Evolutionary conservation across 2,888 invertebrate species (phyloP), one percentile per base, ranked within the genome.

Genomic region (Tetragnatha montana): DNA sequence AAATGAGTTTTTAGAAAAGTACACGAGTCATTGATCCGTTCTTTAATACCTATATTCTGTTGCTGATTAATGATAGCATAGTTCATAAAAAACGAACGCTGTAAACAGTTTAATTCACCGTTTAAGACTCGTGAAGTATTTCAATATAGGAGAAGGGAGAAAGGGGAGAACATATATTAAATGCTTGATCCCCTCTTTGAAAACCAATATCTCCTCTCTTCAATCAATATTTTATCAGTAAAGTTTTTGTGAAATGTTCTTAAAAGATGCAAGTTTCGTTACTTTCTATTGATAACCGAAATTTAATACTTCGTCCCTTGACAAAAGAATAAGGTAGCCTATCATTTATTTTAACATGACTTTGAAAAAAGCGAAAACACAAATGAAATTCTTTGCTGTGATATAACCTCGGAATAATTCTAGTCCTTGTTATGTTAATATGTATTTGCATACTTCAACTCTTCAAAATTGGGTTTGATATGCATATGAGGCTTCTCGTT

Each of bases 141-240:
- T 60, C 60, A 60, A 60, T 60, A 60, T 60, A 60, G 60, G 60
- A 60, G 17, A 60, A 60, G 4, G 60, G 12, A 12, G 10, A 60
- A 60, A 60, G 60, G 35, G 35, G 35, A 60, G 6, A 12, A 17
- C 60, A 60, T 60, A 60, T 60, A 74, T 74, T 74, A 74, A 74
- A 47, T 35, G 74, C 60, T 17, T 60, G 74, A 21, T 35, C n/a
- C 22, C 74, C 74, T 47, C 35, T 74, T 35, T 47, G 35, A 47
- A 74, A 74, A 74, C 49, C 74, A 74, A 74, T 74, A 47, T 35
- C 74, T 47, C 74, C 35, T 74, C 49, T 74, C 35, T 74, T 74
- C 74, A 74, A 74, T 47, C 74, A 74, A 35, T 74, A 47, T 74
- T 74, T 60, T 60, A 60, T 60, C 60, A 60, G 60, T 60, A 60